Conservation (phyloP, 2,888 invertebrate genomes). For the Chymomyza amoena region DNA sequence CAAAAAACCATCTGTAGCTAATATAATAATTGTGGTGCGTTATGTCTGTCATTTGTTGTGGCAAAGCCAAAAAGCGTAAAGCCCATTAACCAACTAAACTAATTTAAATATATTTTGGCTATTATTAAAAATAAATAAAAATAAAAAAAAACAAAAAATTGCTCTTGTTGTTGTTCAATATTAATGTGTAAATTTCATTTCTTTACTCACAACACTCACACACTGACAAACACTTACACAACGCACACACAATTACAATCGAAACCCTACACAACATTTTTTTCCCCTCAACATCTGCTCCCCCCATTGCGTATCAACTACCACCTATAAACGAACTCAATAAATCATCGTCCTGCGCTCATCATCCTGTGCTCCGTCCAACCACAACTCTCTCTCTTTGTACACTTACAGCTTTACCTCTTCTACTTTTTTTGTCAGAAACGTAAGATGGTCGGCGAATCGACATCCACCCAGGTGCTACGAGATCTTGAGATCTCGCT, state of each 20-base stretch:
- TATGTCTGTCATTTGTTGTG: slow-evolving; percentile 15
- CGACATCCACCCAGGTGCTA: slow-evolving; percentile 98
- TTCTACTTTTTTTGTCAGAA: slow-evolving; percentile 87
- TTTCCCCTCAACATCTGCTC: slow-evolving; percentile 1
- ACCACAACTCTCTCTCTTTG: slow-evolving; percentile 33
- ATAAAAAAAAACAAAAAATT: slow-evolving; percentile 18
- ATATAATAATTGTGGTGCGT: slow-evolving; percentile 9
- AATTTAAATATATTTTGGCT: slow-evolving; percentile 5
- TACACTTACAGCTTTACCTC: slow-evolving; percentile 78
- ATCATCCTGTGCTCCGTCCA: slow-evolving; percentile 18
- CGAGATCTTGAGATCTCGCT: slow-evolving; percentile 99
- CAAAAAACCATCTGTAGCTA: not conserved
- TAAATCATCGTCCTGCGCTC: slow-evolving; percentile 26
- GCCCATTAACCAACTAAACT: not conserved
- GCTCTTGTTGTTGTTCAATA: slow-evolving; percentile 43
- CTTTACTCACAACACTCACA: slow-evolving; percentile 69
- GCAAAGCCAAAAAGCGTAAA: not conserved
- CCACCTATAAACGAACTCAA: slow-evolving; percentile 11
- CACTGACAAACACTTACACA: slow-evolving; percentile 15
- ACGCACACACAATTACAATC: slow-evolving; percentile 10
- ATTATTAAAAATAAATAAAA: not conserved
- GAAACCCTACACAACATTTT: not conserved
- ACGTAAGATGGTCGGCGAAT: slow-evolving; percentile 97
- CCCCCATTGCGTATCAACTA: slow-evolving; percentile 8
- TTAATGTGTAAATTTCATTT: slow-evolving; percentile 72